These are phyloP conservation scores for Brachionus calyciflorus DNA, from an alignment of 1,140 invertebrate species.

Conservation along the genomic window DNA sequence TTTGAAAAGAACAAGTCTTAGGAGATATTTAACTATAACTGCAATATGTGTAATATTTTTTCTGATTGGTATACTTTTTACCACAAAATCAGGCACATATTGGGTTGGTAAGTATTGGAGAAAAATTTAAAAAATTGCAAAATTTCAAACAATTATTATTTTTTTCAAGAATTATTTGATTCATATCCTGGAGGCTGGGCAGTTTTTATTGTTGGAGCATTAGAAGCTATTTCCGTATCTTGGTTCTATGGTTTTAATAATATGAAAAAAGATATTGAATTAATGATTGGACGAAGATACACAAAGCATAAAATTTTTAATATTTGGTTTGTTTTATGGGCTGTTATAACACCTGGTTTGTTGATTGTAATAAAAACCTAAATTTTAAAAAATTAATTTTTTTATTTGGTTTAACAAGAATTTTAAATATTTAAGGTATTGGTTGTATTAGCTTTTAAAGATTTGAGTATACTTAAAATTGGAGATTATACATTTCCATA, in stretches of 20 bases:
- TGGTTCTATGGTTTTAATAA: conserved; percentile 69
- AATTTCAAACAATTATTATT: conserved; percentile 67
- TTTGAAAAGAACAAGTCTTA: conserved; percentile 62
- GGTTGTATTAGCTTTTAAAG: background rate
- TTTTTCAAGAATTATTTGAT: conserved; percentile 72
- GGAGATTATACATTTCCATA: conserved; percentile 23
- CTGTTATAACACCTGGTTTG: conserved; percentile 26
- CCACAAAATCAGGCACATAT: conserved; percentile 5
- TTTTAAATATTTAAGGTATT: background rate
- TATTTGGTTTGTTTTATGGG: conserved; percentile 34
- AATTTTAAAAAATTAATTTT: background rate
- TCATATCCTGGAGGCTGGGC: conserved; percentile 70
- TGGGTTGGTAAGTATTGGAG: background rate
- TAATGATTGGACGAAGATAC: conserved; percentile 27
- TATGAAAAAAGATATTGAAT: background rate
- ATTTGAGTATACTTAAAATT: background rate
- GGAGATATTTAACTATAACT: conserved; percentile 63
- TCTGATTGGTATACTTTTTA: conserved; percentile 66
- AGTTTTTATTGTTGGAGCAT: conserved; percentile 71
- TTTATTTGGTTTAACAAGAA: background rate
- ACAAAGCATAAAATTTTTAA: conserved; percentile 37
- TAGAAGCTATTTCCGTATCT: conserved; percentile 71
- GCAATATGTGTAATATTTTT: conserved; percentile 66
- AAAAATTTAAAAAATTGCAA: too few relatives aligned
- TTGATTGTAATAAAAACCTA: conserved; percentile 45